Conservation (phyloP, 2,888 invertebrate genomes). For the Elysia crispata region DNA sequence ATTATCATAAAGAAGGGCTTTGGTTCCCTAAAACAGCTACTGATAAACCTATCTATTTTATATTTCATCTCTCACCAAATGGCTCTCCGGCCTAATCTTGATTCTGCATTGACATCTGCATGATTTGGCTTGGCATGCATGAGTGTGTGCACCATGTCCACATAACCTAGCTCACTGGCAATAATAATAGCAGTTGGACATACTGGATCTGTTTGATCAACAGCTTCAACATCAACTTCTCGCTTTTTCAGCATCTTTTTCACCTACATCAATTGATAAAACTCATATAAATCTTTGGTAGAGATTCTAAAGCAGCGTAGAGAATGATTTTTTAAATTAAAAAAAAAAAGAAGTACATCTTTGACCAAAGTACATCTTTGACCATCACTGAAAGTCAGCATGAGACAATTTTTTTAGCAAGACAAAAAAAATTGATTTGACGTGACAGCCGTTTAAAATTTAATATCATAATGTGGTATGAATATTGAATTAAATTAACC, state of each 20-base stretch:
- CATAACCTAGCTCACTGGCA: slow-evolving; percentile 61
- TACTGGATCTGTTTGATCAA: slow-evolving; percentile 59
- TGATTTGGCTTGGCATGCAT: slow-evolving; percentile 61
- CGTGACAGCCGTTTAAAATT: too few relatives aligned
- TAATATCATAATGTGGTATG: too few relatives aligned
- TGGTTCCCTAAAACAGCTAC: too few relatives aligned
- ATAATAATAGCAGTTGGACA: slow-evolving; percentile 65
- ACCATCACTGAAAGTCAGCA: too few relatives aligned
- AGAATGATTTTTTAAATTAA: not conserved
- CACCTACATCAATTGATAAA: slow-evolving; percentile 11
- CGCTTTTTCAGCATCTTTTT: slow-evolving; percentile 50
- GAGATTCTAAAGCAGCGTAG: not conserved
- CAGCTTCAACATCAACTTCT: slow-evolving; percentile 57
- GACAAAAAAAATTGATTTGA: too few relatives aligned
- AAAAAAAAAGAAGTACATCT: too few relatives aligned
- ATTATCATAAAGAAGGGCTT: too few relatives aligned
- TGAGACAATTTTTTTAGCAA: too few relatives aligned
- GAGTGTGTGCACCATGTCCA: slow-evolving; percentile 64
- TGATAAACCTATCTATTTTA: too few relatives aligned
- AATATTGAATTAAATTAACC: too few relatives aligned
- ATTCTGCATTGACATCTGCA: slow-evolving; percentile 67
- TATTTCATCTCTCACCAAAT: slow-evolving; percentile 60
- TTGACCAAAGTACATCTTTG: too few relatives aligned
- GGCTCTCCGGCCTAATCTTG: slow-evolving; percentile 63
- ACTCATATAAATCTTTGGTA: too few relatives aligned